phyloP scores from a whole-genome alignment of 2,113 vertebrate species.

The Zonotrichia leucophrys region DNA sequence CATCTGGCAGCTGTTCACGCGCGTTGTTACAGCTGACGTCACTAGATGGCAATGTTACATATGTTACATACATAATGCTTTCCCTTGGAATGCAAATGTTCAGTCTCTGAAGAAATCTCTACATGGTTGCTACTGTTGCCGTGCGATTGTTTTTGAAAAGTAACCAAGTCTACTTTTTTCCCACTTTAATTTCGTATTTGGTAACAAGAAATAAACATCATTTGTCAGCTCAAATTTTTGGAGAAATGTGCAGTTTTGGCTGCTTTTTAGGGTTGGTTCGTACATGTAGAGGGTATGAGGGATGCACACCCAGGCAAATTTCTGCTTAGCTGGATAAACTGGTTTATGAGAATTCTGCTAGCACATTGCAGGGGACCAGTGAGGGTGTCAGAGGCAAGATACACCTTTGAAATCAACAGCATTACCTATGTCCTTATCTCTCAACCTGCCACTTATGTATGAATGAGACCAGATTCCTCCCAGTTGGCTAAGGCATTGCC shows the following conservation, averaged over 20 bases:
- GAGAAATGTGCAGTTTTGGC: neutral
- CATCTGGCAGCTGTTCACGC: neutral
- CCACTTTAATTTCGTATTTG: neutral
- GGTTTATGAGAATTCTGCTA: neutral
- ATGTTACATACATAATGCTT: neutral
- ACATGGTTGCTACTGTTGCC: neutral
- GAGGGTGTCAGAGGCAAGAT: neutral
- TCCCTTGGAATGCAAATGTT: neutral
- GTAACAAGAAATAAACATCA: neutral
- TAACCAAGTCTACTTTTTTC: neutral
- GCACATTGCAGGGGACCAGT: neutral
- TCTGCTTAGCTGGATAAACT: neutral
- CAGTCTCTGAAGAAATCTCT: neutral
- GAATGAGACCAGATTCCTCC: neutral
- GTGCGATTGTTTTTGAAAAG: neutral
- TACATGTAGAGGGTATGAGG: neutral
- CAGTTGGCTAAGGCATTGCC: neutral
- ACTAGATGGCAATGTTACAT: constrained; percentile 59
- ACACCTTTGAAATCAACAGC: neutral
- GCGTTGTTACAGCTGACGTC: neutral
- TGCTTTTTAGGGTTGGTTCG: neutral
- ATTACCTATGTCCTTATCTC: neutral
- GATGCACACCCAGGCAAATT: neutral
- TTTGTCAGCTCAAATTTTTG: neutral
- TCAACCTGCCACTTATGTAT: neutral